These are phyloP conservation scores for Zeuzera pyrina DNA, from an alignment of 2,888 invertebrate species.

Conservation along the genomic window DNA sequence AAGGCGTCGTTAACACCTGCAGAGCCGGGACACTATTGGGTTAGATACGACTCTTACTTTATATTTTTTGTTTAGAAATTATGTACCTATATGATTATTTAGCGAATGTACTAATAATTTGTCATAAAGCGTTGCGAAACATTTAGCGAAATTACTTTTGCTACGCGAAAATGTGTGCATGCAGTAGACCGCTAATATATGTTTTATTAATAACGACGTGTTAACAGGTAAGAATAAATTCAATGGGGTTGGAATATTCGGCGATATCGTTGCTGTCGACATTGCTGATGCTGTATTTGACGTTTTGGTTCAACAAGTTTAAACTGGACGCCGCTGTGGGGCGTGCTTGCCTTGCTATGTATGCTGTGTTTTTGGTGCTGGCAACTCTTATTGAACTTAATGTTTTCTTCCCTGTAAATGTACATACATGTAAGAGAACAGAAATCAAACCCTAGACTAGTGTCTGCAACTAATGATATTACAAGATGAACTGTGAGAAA, in stretches of 20 bases:
- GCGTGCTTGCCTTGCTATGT: conserved; percentile 87
- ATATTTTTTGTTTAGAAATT: conserved; percentile 2
- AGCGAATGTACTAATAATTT: neutral
- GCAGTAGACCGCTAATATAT: neutral
- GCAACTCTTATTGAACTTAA: conserved; percentile 94
- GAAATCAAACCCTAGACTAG: conserved; percentile 48
- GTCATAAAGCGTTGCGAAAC: conserved; percentile 6
- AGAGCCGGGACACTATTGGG: conserved; percentile 84
- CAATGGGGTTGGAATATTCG: conserved; percentile 91
- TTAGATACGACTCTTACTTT: conserved; percentile 38
- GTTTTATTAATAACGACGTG: conserved; percentile 6
- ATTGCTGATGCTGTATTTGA: conserved; percentile 85
- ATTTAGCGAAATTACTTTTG: conserved; percentile 3
- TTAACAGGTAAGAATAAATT: conserved; percentile 86
- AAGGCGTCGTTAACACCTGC: conserved; percentile 88
- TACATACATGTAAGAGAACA: conserved; percentile 84
- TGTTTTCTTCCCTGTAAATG: conserved; percentile 92
- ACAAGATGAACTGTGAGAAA: conserved; percentile 20
- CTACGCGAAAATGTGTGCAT: conserved; percentile 1
- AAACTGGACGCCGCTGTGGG: conserved; percentile 90
- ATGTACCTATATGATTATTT: conserved; percentile 2
- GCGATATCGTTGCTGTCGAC: conserved; percentile 91
- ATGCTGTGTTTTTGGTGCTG: conserved; percentile 88
- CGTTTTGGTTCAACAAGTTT: conserved; percentile 90
- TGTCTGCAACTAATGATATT: conserved; percentile 25